These are phyloP conservation scores for Parnassius mnemosyne DNA, from an alignment of 2,888 invertebrate genomes.

Conservation along the genomic window DNA sequence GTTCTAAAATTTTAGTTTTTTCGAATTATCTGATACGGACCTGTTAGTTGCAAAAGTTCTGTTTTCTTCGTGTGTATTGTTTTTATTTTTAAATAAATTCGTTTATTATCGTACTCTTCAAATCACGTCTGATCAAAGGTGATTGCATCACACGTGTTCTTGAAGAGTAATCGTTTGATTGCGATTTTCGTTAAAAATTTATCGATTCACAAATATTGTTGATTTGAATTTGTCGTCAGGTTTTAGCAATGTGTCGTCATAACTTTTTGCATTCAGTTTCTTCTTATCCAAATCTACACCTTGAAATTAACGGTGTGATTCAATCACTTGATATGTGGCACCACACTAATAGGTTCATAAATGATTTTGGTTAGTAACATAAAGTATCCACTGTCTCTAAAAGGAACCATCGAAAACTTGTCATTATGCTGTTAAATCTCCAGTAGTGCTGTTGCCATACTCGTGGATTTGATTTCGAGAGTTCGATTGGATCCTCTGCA, in stretches of 20 bases:
- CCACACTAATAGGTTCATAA: conserved; percentile 1
- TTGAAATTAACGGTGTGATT: conserved; percentile 27
- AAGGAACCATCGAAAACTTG: background rate
- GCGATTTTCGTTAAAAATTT: conserved; percentile 17
- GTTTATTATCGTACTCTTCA: conserved; percentile 31
- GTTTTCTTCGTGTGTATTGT: conserved; percentile 13
- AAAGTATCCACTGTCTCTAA: background rate
- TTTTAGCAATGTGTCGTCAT: background rate
- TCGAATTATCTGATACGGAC: conserved; percentile 30
- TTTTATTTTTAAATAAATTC: conserved; percentile 28
- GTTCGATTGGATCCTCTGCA: conserved; percentile 28
- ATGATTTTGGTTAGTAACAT: background rate
- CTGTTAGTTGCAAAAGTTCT: conserved; percentile 24
- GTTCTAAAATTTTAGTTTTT: background rate
- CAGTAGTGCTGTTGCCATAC: conserved; percentile 42
- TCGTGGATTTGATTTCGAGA: conserved; percentile 31
- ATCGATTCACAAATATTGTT: conserved; percentile 6
- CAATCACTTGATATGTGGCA: conserved; percentile 29
- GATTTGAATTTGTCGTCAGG: background rate
- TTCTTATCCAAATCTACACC: conserved; percentile 1
- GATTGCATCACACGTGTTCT: conserved; percentile 35
- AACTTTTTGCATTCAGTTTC: conserved; percentile 1
- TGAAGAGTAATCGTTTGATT: conserved; percentile 27
- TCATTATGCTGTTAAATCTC: background rate
- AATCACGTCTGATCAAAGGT: conserved; percentile 42